Base-by-base conservation (phyloP, 1,140 invertebrate species). In the Plodia interpunctella region DNA sequence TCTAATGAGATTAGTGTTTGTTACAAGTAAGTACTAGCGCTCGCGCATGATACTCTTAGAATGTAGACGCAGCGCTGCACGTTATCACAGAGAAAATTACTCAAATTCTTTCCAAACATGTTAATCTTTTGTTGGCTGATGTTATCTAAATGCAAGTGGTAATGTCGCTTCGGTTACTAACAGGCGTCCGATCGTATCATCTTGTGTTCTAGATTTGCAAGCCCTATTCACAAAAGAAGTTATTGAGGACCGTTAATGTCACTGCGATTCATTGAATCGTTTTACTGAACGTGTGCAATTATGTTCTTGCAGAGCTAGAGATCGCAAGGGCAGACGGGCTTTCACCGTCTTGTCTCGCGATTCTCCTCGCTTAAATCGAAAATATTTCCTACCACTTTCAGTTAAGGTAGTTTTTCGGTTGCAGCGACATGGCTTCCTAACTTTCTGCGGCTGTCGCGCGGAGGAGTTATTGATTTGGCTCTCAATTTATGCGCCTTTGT, bases 1-100 rank as follows among this genome's bases (percentile, higher is more conserved):
- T 86, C 83, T 88, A 88, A 88, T 80, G 76, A 76, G 74, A 82
- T 75, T 86, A 80, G 77, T 81, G 72, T 78, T 82, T 73, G 70
- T 69, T 74, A 63, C 61, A n/a, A n/a, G n/a, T n/a, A n/a, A n/a
- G n/a, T 60, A 32, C 9, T 63, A 57, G 65, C 63, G 65, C 74
- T 64, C 63, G 71, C 70, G 72, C 73, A 65, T 69, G 70, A 76
- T 76, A 77, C 70, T 62, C 62, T 69, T 56, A 59, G 62, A 70
- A 72, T 78, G 71, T 76, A 72, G 63, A 55, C 63, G 50, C 62
- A 38, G 59, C 44, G 63, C 55, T 49, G 38, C 57, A 44, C 51
- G 59, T 66, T 63, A 70, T 67, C 69, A 70, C 66, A 61, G 67
- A 60, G 51, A 52, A 64, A 62, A 64, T 66, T 49, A 59, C 55